Conservation (phyloP, 1,140 invertebrate genomes). For the Drosophila arawakana region DNA sequence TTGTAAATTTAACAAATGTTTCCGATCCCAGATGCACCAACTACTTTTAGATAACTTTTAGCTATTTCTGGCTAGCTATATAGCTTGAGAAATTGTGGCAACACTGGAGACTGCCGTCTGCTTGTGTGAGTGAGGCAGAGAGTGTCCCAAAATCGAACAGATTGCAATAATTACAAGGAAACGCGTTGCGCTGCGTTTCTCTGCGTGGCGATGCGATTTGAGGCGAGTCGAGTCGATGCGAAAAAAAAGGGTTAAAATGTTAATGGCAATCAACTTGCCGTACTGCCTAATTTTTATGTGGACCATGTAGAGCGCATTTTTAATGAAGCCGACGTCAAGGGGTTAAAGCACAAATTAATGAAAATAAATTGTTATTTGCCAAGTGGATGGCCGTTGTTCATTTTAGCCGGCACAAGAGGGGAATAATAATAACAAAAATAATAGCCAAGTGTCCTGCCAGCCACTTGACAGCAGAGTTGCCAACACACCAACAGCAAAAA, state of each 20-base stretch:
- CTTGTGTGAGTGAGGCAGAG: neutral
- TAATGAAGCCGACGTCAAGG: slow-evolving; percentile 72
- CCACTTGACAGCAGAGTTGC: slow-evolving; percentile 18
- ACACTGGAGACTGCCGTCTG: no score
- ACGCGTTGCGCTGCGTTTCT: neutral
- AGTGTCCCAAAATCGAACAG: slow-evolving; percentile 80
- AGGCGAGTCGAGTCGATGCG: neutral
- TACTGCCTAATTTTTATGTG: slow-evolving; percentile 52
- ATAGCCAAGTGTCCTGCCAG: slow-evolving; percentile 49
- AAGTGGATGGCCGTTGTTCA: neutral
- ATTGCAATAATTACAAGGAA: slow-evolving; percentile 81
- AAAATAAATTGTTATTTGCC: slow-evolving; percentile 84
- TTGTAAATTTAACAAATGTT: no score
- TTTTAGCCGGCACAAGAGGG: neutral
- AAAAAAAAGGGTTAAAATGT: slow-evolving; percentile 54
- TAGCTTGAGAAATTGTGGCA: no score
- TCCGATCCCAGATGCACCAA: no score
- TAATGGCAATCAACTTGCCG: slow-evolving; percentile 55
- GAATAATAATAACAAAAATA: slow-evolving; percentile 48
- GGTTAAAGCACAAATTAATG: slow-evolving; percentile 84
- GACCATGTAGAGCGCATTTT: slow-evolving; percentile 67
- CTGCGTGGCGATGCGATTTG: neutral
- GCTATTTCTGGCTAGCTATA: no score
- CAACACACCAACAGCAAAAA: slow-evolving; percentile 1
- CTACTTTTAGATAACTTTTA: no score